Percentiles rank a stretch among this genome's conserved stretches.
Evolutionary conservation across 2,113 vertebrate species (phyloP).

Genomic region (Thermophis baileyi): DNA sequence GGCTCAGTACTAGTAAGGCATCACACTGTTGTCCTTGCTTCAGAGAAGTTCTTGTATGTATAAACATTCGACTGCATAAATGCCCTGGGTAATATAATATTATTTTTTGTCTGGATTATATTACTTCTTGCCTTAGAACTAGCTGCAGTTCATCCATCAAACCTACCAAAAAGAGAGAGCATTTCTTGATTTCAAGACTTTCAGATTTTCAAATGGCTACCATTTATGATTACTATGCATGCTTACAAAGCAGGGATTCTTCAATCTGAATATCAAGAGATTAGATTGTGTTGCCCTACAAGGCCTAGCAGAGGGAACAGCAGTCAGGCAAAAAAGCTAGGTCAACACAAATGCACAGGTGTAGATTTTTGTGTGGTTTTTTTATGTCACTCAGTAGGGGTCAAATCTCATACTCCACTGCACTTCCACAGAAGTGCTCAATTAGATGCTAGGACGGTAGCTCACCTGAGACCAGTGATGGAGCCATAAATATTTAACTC

Average conservation of each 20-base stretch:
- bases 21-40: not conserved
- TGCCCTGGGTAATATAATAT: not conserved
- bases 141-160: not conserved
- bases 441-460: not conserved
- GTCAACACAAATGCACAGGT: not conserved
- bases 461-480: constrained; percentile 42
- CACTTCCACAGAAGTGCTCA: constrained; percentile 24
- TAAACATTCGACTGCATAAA: not conserved
- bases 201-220: not conserved
- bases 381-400: not conserved
- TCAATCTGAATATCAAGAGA: not conserved
- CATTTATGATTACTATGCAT: not conserved
- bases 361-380: not conserved
- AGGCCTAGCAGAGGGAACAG: not conserved
- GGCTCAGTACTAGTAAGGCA: not conserved
- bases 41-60: not conserved
- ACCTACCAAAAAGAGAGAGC: not conserved
- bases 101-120: not conserved
- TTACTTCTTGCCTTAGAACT: not conserved
- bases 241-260: not conserved
- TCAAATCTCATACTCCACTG: not conserved
- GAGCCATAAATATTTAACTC: constrained; percentile 52
- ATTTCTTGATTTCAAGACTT: not conserved
- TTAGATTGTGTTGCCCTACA: accelerated
- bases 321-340: not conserved